A percentile compares a stretch with the other conserved stretches of the same genome.
Evolutionary conservation across 2,113 vertebrate genomes (phyloP).

Genomic region (Hassar affinis): DNA sequence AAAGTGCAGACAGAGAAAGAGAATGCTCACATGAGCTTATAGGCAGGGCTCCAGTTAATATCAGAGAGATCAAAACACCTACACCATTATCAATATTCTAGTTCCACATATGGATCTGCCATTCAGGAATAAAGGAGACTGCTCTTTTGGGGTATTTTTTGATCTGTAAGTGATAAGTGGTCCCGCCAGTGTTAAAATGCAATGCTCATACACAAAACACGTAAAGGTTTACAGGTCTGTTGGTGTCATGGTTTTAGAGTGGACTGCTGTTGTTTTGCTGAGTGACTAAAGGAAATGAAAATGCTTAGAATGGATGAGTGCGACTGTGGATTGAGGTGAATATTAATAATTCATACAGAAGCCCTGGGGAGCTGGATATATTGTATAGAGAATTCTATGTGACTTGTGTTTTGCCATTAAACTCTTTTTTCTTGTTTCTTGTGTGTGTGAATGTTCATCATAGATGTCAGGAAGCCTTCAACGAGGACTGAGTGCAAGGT

Average conservation of each 20-base stretch:
- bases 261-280: not conserved
- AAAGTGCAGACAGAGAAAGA: no score
- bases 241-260: not conserved
- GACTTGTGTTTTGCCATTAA: not conserved
- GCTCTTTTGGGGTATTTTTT: not conserved
- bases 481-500: no score
- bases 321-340: not conserved
- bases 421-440: no score
- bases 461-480: no score
- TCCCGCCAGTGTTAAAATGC: not conserved
- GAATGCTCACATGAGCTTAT: no score
- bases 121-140: not conserved
- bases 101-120: not conserved
- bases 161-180: not conserved
- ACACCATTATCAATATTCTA: not conserved
- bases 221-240: not conserved
- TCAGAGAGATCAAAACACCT: not conserved
- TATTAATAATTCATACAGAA: not conserved
- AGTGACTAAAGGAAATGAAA: slow-evolving; percentile 4
- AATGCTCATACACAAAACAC: no score
- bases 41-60: no score
- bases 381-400: not conserved
- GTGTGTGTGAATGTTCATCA: no score
- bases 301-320: not conserved
- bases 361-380: not conserved